phyloP scores from a whole-genome alignment of 2,113 vertebrate species.

The Callaeas wilsoni region DNA sequence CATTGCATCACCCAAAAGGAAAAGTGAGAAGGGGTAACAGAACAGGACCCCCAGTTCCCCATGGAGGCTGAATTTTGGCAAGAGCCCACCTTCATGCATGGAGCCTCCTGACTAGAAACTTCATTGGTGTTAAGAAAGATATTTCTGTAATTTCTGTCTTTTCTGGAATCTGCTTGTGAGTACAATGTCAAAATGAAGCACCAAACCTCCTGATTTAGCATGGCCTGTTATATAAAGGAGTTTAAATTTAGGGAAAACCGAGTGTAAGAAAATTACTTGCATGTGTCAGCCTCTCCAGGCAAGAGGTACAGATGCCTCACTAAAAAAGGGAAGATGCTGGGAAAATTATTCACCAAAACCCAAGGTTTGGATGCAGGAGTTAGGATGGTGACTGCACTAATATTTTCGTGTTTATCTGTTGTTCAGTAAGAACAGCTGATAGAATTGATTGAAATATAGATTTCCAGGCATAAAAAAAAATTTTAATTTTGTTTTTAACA shows the following conservation, averaged over 20 bases:
- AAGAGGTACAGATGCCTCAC: not conserved
- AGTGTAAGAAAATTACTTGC: not conserved
- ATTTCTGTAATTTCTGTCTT: not conserved
- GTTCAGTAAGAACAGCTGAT: not conserved
- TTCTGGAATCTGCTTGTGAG: not conserved
- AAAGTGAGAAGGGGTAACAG: not conserved
- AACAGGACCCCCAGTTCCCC: not conserved
- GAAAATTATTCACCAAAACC: not conserved
- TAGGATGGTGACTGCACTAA: not conserved
- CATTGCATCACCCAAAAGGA: not conserved
- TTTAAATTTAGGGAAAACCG: not conserved
- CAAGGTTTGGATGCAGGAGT: not conserved
- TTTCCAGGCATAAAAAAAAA: not conserved
- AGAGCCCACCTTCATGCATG: not conserved
- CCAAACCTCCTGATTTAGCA: not conserved
- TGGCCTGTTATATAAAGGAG: not conserved
- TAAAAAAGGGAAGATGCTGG: not conserved
- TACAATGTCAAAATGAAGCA: not conserved
- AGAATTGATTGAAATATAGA: not conserved
- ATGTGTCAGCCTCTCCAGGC: not conserved
- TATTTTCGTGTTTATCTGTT: not conserved
- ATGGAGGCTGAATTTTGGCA: not conserved
- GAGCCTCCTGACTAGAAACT: not conserved
- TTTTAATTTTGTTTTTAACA: constrained; percentile 50
- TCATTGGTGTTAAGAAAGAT: not conserved